Evolutionary conservation across 2,888 invertebrate species (phyloP).

Genomic region (Chesias legatella): DNA sequence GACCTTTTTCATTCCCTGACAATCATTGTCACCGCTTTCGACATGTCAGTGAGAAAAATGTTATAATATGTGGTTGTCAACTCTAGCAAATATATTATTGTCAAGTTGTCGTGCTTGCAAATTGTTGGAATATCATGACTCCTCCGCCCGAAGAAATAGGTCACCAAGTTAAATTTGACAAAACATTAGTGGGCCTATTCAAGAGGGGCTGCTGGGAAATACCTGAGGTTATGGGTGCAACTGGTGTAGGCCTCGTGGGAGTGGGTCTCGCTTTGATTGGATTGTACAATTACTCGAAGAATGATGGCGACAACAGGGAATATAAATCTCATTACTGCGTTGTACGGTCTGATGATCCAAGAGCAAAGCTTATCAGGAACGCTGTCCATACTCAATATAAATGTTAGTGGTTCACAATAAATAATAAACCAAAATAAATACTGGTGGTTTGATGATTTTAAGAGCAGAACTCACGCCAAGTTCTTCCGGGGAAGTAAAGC

Average conservation of each 20-base stretch:
- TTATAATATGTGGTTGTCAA: no score
- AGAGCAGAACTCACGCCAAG: no score
- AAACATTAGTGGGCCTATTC: constrained; percentile 46
- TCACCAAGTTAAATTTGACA: constrained; percentile 49
- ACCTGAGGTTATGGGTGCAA: constrained; percentile 84
- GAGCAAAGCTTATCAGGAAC: constrained; percentile 59
- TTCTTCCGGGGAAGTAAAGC: no score
- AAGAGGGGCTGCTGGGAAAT: constrained; percentile 82
- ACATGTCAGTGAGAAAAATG: no score
- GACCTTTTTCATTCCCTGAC: no score
- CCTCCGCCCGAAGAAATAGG: constrained; percentile 47
- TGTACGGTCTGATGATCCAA: constrained; percentile 83
- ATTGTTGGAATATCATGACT: constrained; percentile 29
- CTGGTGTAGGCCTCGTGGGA: constrained; percentile 79
- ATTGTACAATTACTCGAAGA: constrained; percentile 61
- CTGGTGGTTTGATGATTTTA: neutral
- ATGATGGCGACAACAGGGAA: constrained; percentile 83
- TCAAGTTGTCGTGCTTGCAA: neutral
- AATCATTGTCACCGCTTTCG: no score
- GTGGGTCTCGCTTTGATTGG: constrained; percentile 67
- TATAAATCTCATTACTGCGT: constrained; percentile 82
- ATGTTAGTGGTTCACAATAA: constrained; percentile 37
- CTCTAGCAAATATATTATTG: no score
- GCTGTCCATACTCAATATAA: constrained; percentile 42
- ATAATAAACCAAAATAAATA: no score